phyloP scores from a whole-genome alignment of 2,113 vertebrate genomes.

The Pelodiscus sinensis region DNA sequence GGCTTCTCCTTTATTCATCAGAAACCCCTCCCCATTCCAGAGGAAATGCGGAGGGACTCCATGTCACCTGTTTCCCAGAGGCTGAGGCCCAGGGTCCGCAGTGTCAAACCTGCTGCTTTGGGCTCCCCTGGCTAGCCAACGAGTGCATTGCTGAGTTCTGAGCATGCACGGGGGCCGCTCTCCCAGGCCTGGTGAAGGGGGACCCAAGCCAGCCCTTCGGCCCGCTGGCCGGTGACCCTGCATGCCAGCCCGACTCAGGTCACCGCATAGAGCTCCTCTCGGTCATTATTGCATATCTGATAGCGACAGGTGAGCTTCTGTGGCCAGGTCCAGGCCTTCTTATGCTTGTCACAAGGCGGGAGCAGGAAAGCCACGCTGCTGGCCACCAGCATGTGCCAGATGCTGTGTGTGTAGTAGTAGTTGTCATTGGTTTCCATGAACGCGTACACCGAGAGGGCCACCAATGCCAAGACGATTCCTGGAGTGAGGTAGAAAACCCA shows the following conservation, averaged over 20 bases:
- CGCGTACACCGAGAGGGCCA: slow-evolving; percentile 87
- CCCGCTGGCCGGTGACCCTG: background rate
- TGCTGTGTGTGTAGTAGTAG: slow-evolving; percentile 96
- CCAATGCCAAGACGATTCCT: slow-evolving; percentile 83
- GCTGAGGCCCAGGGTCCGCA: background rate
- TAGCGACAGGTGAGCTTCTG: slow-evolving; percentile 88
- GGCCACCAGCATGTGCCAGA: slow-evolving; percentile 96
- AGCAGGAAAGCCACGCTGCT: slow-evolving; percentile 90
- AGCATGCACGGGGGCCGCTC: rapidly evolving
- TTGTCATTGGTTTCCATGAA: slow-evolving; percentile 93
- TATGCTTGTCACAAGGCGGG: slow-evolving; percentile 83
- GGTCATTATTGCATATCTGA: slow-evolving; percentile 88
- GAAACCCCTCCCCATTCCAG: slow-evolving; percentile 13
- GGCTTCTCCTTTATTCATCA: background rate
- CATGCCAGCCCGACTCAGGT: slow-evolving; percentile 53
- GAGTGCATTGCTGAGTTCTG: background rate
- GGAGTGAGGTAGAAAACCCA: slow-evolving; percentile 94
- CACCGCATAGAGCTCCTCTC: slow-evolving; percentile 88
- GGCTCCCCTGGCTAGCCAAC: background rate
- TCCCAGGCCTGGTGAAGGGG: background rate
- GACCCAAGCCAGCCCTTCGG: background rate
- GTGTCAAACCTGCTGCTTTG: background rate
- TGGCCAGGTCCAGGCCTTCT: slow-evolving; percentile 82
- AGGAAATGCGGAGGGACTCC: slow-evolving; percentile 41
- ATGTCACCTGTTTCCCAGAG: background rate